Conservation (phyloP, 2,888 invertebrate species). For the Leptothorax acervorum region DNA sequence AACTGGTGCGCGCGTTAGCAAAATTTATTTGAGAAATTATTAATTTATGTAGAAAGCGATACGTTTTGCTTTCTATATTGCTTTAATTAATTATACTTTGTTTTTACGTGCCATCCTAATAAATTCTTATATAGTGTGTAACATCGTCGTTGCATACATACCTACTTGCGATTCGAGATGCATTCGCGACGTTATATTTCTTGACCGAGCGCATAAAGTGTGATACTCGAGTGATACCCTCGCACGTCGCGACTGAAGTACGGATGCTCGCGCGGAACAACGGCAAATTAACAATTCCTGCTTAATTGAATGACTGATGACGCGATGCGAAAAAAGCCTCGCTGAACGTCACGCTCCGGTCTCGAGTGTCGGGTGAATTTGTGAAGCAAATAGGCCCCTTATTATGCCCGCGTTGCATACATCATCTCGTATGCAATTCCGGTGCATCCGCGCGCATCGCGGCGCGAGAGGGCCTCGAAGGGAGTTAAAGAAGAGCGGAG, state of each 20-base stretch:
- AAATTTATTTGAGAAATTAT: background rate
- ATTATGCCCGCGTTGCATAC: conserved; percentile 74
- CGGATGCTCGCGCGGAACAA: conserved; percentile 66
- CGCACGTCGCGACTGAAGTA: conserved; percentile 60
- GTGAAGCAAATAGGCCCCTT: conserved; percentile 80
- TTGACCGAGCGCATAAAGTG: conserved; percentile 68
- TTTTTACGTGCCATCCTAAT: background rate
- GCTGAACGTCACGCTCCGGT: conserved; percentile 64
- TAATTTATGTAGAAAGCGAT: background rate
- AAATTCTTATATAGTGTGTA: background rate
- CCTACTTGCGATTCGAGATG: conserved; percentile 21
- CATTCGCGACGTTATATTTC: conserved; percentile 65
- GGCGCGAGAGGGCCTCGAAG: conserved; percentile 52
- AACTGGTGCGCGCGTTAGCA: background rate
- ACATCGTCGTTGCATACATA: background rate
- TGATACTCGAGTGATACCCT: conserved; percentile 68
- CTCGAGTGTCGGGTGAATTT: conserved; percentile 76
- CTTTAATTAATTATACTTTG: background rate
- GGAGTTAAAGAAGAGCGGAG: conserved; percentile 54
- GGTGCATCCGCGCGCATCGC: conserved; percentile 60
- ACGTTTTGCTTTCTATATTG: background rate
- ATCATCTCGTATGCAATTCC: conserved; percentile 69
- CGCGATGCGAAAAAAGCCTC: conserved; percentile 68
- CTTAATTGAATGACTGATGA: conserved; percentile 79
- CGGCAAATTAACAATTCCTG: conserved; percentile 80